Conservation (phyloP, 2,113 vertebrate species). For the Brachyhypopomus occidentalis region DNA sequence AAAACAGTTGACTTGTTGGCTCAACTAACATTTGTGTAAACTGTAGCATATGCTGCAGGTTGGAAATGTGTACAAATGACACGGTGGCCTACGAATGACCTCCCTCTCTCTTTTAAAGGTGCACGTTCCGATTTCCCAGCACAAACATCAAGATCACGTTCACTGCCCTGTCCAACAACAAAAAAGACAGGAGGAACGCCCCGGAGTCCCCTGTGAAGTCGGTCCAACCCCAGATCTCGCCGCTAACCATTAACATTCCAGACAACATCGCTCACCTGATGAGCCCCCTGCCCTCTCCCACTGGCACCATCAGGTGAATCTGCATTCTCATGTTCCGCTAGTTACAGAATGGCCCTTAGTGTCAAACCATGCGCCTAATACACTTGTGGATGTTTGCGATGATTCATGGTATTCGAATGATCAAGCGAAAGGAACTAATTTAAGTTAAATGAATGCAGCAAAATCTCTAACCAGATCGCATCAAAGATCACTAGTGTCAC, state of each 20-base stretch:
- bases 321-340: neutral
- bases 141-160: constrained; percentile 99
- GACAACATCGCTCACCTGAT: constrained; percentile 97
- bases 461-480: too few species aligned
- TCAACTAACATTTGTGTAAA: neutral
- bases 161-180: constrained; percentile 90
- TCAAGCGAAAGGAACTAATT: too few species aligned
- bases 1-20: neutral
- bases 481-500: too few species aligned
- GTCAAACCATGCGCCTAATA: too few species aligned
- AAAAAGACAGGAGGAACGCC: constrained; percentile 90
- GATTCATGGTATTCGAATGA: too few species aligned
- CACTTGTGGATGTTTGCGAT: too few species aligned
- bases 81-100: neutral
- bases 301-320: constrained; percentile 92
- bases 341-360: neutral
- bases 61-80: neutral
- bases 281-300: constrained; percentile 96
- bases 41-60: neutral
- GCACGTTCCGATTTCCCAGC: constrained; percentile 98
- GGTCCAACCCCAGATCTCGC: constrained; percentile 93
- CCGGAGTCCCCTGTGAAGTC: constrained; percentile 91
- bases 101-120: constrained; percentile 75
- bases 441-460: too few species aligned
- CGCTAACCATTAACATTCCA: constrained; percentile 98